Evolutionary conservation across 2,113 vertebrate genomes (phyloP), one percentile per base, ranked within the genome.

Genomic region (Scalopus aquaticus): DNA sequence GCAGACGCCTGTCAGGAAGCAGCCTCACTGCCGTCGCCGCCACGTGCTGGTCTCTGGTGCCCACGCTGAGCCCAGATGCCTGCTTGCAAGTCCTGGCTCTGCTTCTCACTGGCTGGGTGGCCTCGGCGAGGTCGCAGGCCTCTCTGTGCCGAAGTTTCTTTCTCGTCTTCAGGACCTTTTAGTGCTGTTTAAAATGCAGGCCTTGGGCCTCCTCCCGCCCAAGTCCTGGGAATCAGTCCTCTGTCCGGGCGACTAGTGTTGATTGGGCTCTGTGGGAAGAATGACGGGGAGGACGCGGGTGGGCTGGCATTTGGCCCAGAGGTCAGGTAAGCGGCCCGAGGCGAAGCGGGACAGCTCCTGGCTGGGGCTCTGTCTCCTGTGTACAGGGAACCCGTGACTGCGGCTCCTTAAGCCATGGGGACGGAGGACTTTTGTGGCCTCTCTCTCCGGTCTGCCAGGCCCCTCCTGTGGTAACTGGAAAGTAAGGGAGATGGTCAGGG

Each of bases 131-230:
- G 60, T 81, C 32, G 60, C 69, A 72, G 28, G 70, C 46, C 13
- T 62, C 73, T 94, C 35, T 94, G 28, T 56, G 78, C 49, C 32
- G 60, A 3, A 13, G 15, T 60, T 79, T 49, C 56, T 88, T 90
- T 83, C 76, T 88, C 84, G 67, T 22, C 85, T 44, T 39, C 11
- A 12, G 62, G 46, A 62, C 24, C 35, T 22, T 30, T 30, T 64
- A 4, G 26, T 42, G 22, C 67, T 60, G 8, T 15, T 81, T 32
- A 15, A 65, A 37, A 20, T 5, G 19, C 20, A 19, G 35, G 49
- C n/a, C 60, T 62, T 19, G 74, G 17, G 42, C 4, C 22, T 37
- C 46, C 26, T 10, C 6, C 46, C 22, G 19, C 5, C 0, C 13
- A 0, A 9, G 30, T 9, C 42, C 49, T 65, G 19, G 51, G 73